A percentile compares a stretch with the other conserved stretches of the same genome.
These are phyloP conservation scores for Pseudococcus jackbeardsleyi DNA, from an alignment of 2,888 invertebrate genomes.

Conservation along the genomic window DNA sequence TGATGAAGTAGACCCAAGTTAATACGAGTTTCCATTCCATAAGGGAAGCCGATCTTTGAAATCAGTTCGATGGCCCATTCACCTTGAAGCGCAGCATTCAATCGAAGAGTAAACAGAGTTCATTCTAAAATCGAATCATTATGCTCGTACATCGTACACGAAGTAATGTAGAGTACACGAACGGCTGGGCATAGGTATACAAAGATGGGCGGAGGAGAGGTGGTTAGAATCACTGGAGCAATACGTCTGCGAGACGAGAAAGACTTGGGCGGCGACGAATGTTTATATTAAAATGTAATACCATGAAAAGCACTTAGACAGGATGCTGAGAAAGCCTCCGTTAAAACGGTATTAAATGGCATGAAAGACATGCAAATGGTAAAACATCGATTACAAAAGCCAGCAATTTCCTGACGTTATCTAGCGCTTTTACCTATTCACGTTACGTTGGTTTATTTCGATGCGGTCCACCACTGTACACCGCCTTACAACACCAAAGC, in stretches of 20 bases:
- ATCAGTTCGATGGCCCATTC: neutral
- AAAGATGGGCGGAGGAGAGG: too few relatives aligned
- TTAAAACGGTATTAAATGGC: constrained; percentile 55
- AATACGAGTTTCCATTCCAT: constrained; percentile 8
- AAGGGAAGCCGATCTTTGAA: constrained; percentile 27
- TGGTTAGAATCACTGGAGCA: neutral
- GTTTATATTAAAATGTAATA: constrained; percentile 48
- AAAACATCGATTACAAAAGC: constrained; percentile 54
- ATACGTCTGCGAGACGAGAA: neutral
- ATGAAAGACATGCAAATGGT: constrained; percentile 50
- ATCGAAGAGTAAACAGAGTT: neutral
- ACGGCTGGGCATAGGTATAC: too few relatives aligned
- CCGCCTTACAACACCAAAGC: constrained; percentile 29
- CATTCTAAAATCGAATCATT: neutral
- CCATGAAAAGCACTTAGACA: constrained; percentile 46
- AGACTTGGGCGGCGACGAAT: neutral
- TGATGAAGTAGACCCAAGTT: constrained; percentile 48
- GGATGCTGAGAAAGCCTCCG: constrained; percentile 39
- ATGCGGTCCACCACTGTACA: constrained; percentile 35
- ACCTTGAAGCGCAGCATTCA: neutral
- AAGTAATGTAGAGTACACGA: too few relatives aligned
- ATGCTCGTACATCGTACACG: neutral
- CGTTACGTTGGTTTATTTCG: constrained; percentile 19
- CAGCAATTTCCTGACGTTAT: constrained; percentile 45
- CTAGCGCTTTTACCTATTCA: constrained; percentile 20